Evolutionary conservation across 2,113 vertebrate genomes (phyloP), one percentile per base, ranked within the genome.

Genomic region (Rhinogobius similis): DNA sequence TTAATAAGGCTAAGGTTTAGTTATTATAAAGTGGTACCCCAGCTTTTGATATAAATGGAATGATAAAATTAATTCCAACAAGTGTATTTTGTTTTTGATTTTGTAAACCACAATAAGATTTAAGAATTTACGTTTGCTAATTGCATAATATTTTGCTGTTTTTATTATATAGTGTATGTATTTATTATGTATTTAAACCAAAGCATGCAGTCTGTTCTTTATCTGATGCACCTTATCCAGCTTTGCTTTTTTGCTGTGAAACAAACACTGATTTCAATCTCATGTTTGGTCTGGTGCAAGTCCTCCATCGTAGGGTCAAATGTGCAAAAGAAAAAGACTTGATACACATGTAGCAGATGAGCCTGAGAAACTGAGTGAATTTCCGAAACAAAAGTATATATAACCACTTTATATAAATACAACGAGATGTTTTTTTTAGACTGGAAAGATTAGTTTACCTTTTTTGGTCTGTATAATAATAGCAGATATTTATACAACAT

Each of bases 331-430:
- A n/a, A n/a, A n/a, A n/a, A n/a, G n/a, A n/a, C n/a, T 16, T 29
- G 13, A 18, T 58, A 29, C 26, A 58, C 6, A 58, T 2, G 24
- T 29, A 29, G 13, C 26, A 29, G 6, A 29, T 27, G 10, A 29
- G 63, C 77, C 69, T 87, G 80, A 86, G 76, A 89, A 62, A 20
- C 10, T 73, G 73, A 43, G 78, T 84, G 76, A 77, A 70, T 78
- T 89, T 84, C 82, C 78, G 55, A 53, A 72, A 79, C 70, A 85
- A 82, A 75, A 20, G 32, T 36, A 36, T 36, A 36, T 5, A 18
- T 48, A 48, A 48, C 46, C n/a, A 1, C 20, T 63, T 67, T 1
- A 29, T 72, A 82, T 83, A 82, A 36, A 71, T 88, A 87, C 76
- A 77, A 81, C 79, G 55, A 66, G 12, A 46, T 71, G 65, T 61